Evolutionary conservation across 2,113 vertebrate species (phyloP).

Genomic region (Ivindomyrus marchei): DNA sequence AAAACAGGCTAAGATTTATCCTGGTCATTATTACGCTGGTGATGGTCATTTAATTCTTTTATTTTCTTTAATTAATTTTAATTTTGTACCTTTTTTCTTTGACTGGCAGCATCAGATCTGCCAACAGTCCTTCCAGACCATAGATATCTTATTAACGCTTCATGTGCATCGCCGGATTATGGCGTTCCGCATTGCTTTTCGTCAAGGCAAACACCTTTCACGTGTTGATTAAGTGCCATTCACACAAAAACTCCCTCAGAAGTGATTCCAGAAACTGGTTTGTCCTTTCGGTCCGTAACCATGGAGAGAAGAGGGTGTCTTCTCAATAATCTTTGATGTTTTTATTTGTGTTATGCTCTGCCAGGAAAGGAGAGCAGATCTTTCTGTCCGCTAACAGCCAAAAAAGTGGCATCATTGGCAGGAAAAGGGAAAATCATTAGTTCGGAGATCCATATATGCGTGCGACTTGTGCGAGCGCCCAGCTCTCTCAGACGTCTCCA

Average conservation of each 20-base stretch:
- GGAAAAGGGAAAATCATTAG: not conserved
- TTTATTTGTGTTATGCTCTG: not conserved
- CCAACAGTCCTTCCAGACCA: not conserved
- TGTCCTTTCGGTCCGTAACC: not conserved
- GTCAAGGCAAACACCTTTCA: not conserved
- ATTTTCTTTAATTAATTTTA: not conserved
- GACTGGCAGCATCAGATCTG: not conserved
- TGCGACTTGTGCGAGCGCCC: not conserved
- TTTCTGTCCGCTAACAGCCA: not conserved
- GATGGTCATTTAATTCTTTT: not conserved
- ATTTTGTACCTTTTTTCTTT: not conserved
- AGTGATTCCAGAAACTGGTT: not conserved
- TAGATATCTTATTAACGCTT: not conserved
- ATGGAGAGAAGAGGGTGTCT: not conserved
- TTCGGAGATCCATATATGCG: not conserved
- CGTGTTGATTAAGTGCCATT: not conserved
- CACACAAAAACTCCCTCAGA: not conserved
- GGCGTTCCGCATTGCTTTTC: not conserved
- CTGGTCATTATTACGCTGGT: not conserved
- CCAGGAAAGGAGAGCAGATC: not conserved
- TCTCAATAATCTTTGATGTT: not conserved
- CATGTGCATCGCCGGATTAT: not conserved
- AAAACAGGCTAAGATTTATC: not conserved
- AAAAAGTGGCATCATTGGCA: not conserved
- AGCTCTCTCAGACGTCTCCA: not conserved